Evolutionary conservation across 2,888 invertebrate species (phyloP).

Genomic region (Lamellibrachia columna): DNA sequence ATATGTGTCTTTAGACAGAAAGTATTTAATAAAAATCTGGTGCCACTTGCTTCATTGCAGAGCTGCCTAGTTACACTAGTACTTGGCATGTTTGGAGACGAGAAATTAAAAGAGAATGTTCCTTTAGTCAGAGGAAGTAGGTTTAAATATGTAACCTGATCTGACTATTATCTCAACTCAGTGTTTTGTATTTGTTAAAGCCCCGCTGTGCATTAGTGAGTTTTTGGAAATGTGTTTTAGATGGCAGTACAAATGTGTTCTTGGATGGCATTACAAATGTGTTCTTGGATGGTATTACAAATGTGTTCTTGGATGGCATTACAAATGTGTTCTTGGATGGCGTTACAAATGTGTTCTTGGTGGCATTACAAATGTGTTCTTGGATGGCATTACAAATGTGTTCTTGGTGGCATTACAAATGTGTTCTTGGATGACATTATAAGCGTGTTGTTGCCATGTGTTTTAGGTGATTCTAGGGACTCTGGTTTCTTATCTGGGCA

Average conservation of each 20-base stretch:
- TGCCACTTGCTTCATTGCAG: no score
- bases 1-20: no score
- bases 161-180: no score
- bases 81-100: no score
- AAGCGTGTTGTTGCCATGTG: neutral
- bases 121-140: no score
- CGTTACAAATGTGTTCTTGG: neutral
- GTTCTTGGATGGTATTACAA: neutral
- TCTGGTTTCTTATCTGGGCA: constrained; percentile 73
- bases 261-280: neutral
- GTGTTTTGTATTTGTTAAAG: neutral
- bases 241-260: neutral
- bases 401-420: neutral
- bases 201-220: neutral
- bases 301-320: neutral
- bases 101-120: no score
- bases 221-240: neutral
- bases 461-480: constrained; percentile 70
- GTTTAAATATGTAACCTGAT: no score
- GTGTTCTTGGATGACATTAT: neutral
- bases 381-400: neutral
- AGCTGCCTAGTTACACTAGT: no score
- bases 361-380: neutral
- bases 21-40: no score
- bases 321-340: neutral